Evolutionary conservation across 2,888 invertebrate genomes (phyloP).

Genomic region (Latrodectus elegans): DNA sequence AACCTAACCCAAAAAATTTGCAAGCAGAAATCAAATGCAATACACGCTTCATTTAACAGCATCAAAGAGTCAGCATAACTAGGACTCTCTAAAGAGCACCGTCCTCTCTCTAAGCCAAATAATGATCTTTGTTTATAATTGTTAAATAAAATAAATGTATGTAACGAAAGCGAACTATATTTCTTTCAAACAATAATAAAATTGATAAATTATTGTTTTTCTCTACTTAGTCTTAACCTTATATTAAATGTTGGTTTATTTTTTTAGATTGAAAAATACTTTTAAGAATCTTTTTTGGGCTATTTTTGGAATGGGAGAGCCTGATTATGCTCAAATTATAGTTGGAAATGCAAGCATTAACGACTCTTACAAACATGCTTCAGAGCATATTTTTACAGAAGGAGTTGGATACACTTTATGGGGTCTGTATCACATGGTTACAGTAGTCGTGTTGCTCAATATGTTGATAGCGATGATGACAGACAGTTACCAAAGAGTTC

Average conservation of each 20-base stretch:
- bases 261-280: conserved; percentile 78
- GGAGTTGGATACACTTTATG: conserved; percentile 81
- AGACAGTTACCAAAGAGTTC: conserved; percentile 83
- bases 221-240: no score
- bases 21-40: no score
- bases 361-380: background rate
- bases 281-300: conserved; percentile 83
- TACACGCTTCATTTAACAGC: no score
- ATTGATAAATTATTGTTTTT: no score
- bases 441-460: conserved; percentile 83
- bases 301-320: conserved; percentile 81
- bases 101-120: no score
- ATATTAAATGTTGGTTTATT: background rate
- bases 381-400: conserved; percentile 80
- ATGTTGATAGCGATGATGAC: conserved; percentile 86
- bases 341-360: conserved; percentile 76
- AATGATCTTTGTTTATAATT: no score
- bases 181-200: no score
- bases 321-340: conserved; percentile 81
- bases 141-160: no score
- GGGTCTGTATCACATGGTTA: conserved; percentile 81
- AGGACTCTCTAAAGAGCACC: no score
- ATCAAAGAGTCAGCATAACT: no score
- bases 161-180: no score
- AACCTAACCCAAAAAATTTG: no score